Conservation (phyloP, 2,888 invertebrate species). For the Heteropelma amictum region DNA sequence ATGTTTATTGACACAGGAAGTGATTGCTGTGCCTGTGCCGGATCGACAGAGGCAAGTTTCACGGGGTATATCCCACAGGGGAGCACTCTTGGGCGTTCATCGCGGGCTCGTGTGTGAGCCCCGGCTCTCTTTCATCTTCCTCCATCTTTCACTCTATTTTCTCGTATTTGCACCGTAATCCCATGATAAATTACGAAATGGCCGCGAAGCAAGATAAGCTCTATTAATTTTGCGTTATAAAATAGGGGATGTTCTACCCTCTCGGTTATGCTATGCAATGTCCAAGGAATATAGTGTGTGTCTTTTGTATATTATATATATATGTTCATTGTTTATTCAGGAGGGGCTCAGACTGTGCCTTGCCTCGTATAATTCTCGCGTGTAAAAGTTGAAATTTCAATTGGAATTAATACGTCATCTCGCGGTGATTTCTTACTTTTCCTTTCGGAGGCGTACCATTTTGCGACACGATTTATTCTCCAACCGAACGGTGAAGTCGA, state of each 20-base stretch:
- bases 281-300: constrained; percentile 6
- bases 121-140: constrained; percentile 6
- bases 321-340: not conserved
- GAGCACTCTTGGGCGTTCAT: constrained; percentile 50
- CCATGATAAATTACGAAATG: constrained; percentile 76
- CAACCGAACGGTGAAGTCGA: constrained; percentile 8
- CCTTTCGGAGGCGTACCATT: constrained; percentile 27
- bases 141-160: constrained; percentile 13
- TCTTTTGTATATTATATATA: not conserved
- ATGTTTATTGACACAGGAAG: constrained; percentile 76
- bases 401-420: constrained; percentile 23
- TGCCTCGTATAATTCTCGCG: not conserved
- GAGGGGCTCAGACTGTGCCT: not conserved
- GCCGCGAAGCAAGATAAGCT: constrained; percentile 71
- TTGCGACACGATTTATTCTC: constrained; percentile 43
- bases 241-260: constrained; percentile 45
- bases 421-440: constrained; percentile 2
- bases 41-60: constrained; percentile 50
- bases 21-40: constrained; percentile 72
- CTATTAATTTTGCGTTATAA: constrained; percentile 78
- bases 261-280: not conserved
- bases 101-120: constrained; percentile 32
- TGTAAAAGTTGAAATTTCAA: not conserved
- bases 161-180: constrained; percentile 76
- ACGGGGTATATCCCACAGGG: constrained; percentile 55